Percentiles rank a stretch among this genome's conserved stretches.
These are phyloP conservation scores for Papilio helenus DNA, from an alignment of 1,140 invertebrate genomes.

Conservation along the genomic window DNA sequence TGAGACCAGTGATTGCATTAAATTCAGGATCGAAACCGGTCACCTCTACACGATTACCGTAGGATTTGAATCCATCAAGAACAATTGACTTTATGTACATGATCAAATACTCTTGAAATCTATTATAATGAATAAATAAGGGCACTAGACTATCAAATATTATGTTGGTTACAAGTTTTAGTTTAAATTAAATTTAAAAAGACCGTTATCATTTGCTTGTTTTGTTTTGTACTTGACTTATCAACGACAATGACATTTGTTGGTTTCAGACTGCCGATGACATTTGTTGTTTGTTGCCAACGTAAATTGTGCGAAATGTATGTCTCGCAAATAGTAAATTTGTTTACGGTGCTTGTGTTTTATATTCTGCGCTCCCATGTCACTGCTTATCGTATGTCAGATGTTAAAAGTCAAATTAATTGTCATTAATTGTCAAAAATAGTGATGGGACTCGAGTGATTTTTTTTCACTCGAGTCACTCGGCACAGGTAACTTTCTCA, in stretches of 20 bases:
- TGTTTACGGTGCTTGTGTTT: no score
- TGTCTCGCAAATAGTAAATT: no score
- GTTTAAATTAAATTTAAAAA: constrained; percentile 32
- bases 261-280: no score
- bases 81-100: constrained; percentile 98
- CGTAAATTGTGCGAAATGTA: no score
- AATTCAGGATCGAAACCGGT: constrained; percentile 97
- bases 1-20: constrained; percentile 99
- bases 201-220: constrained; percentile 48
- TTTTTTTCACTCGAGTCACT: no score
- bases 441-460: no score
- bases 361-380: no score
- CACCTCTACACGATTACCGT: constrained; percentile 96
- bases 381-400: background rate
- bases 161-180: background rate
- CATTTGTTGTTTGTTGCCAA: no score
- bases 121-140: background rate
- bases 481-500: no score
- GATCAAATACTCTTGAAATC: constrained; percentile 5
- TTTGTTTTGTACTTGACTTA: constrained; percentile 44
- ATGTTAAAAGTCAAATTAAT: background rate
- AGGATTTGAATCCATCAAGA: constrained; percentile 99
- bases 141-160: background rate
- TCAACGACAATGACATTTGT: background rate
- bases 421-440: no score